A percentile compares a stretch with the other conserved stretches of the same genome.
Evolutionary conservation across 2,113 vertebrate species (phyloP).

Genomic region (Chrysemys picta): DNA sequence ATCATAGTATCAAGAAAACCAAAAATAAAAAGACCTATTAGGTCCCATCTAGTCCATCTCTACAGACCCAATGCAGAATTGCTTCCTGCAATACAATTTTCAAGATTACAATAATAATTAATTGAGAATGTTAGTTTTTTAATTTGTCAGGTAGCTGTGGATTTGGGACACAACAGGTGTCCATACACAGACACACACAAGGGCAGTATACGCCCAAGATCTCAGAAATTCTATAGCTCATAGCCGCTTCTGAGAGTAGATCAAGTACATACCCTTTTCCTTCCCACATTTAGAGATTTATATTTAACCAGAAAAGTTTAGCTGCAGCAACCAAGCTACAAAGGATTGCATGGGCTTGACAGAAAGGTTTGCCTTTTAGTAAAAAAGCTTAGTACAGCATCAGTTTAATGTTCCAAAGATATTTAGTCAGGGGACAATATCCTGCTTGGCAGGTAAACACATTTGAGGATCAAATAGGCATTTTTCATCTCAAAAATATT

Average conservation of each 20-base stretch:
- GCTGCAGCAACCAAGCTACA: fast-evolving
- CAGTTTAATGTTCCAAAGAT: fast-evolving
- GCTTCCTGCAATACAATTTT: not conserved
- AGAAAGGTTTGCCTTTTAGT: not conserved
- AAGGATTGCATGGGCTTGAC: not conserved
- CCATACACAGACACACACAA: not conserved
- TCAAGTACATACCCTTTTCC: not conserved
- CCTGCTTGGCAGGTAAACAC: fast-evolving
- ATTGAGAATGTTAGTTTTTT: not conserved
- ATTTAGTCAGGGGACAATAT: not conserved
- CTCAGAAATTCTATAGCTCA: not conserved
- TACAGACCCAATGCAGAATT: not conserved
- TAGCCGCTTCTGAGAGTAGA: fast-evolving
- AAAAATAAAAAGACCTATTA: not conserved
- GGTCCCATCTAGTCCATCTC: not conserved
- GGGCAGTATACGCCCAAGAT: not conserved
- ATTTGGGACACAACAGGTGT: not conserved
- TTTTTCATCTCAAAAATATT: not conserved
- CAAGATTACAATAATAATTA: not conserved
- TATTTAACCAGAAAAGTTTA: not conserved
- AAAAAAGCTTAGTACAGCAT: fast-evolving
- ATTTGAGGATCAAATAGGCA: fast-evolving
- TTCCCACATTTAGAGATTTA: not conserved
- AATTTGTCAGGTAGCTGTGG: not conserved
- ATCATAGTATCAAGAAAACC: not conserved